A percentile compares a stretch with the other conserved stretches of the same genome.
Evolutionary conservation across 2,113 vertebrate genomes (phyloP).

Genomic region (Elaphurus davidianus): DNA sequence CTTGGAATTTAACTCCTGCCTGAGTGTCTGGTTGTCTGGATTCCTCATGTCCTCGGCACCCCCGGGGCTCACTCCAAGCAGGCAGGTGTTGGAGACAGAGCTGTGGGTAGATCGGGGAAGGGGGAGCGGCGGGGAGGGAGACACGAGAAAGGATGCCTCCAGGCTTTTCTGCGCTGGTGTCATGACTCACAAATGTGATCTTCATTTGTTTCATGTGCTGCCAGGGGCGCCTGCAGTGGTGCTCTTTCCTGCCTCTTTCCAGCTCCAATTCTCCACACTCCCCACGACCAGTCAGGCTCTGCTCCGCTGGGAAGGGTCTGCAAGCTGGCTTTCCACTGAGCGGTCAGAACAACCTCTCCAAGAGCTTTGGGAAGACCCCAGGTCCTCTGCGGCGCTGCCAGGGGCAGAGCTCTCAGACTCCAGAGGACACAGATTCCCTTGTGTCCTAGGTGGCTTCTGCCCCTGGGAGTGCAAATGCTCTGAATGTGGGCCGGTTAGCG

Average conservation of each 20-base stretch:
- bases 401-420: background rate
- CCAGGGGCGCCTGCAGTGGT: background rate
- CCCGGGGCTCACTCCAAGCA: background rate
- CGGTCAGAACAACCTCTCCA: background rate
- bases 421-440: background rate
- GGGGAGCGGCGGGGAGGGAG: background rate
- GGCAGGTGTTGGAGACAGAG: background rate
- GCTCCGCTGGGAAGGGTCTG: background rate
- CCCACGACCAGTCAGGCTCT: background rate
- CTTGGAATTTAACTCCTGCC: slow-evolving; percentile 73
- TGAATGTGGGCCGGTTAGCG: fast-evolving
- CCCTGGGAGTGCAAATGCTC: background rate
- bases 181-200: background rate
- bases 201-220: background rate
- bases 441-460: background rate
- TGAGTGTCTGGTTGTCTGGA: slow-evolving; percentile 23
- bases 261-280: background rate
- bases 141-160: background rate
- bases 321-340: background rate
- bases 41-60: background rate
- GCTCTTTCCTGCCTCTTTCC: background rate
- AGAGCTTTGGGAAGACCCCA: background rate
- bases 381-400: background rate
- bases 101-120: background rate
- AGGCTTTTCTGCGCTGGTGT: background rate